phyloP scores from a whole-genome alignment of 2,797 vertebrate genomes.

The Sebastes vulpes region DNA sequence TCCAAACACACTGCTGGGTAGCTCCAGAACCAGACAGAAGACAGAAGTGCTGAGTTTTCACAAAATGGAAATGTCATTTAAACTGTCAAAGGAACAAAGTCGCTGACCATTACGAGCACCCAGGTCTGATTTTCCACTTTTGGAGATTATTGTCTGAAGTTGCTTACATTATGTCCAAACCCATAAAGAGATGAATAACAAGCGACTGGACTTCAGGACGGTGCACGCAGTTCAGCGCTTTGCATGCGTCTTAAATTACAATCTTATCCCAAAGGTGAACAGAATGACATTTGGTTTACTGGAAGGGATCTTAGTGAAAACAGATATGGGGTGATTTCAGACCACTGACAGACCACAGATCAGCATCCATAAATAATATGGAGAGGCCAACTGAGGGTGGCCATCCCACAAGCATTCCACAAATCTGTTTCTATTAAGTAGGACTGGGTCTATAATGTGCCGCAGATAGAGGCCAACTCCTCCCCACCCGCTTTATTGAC shows the following conservation, averaged over 20 bases:
- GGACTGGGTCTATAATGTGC: slow-evolving; percentile 43
- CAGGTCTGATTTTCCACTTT: slow-evolving; percentile 58
- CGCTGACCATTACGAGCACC: slow-evolving; percentile 25
- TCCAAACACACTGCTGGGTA: slow-evolving; percentile 49
- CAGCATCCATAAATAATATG: slow-evolving; percentile 79
- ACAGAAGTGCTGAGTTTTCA: slow-evolving; percentile 58
- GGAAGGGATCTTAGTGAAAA: slow-evolving; percentile 79
- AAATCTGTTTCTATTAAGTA: slow-evolving; percentile 77
- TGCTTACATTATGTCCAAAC: slow-evolving; percentile 62
- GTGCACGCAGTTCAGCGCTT: slow-evolving; percentile 44
- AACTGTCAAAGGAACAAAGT: slow-evolving; percentile 49
- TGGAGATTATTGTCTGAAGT: slow-evolving; percentile 41
- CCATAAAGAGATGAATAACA: slow-evolving; percentile 71
- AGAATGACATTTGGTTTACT: slow-evolving; percentile 80
- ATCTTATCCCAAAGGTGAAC: slow-evolving; percentile 76
- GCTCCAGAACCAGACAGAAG: slow-evolving; percentile 36
- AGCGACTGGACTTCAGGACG: slow-evolving; percentile 46
- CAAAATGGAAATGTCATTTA: slow-evolving; percentile 66
- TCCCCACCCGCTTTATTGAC: slow-evolving; percentile 47
- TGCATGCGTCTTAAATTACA: slow-evolving; percentile 73
- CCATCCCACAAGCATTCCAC: slow-evolving; percentile 82
- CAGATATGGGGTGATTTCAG: slow-evolving; percentile 82
- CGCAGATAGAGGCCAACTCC: slow-evolving; percentile 43
- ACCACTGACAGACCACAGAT: slow-evolving; percentile 81
- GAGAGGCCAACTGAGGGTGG: slow-evolving; percentile 76